Conservation (phyloP, 2,113 vertebrate genomes). For the Dolichotis patagonum region DNA sequence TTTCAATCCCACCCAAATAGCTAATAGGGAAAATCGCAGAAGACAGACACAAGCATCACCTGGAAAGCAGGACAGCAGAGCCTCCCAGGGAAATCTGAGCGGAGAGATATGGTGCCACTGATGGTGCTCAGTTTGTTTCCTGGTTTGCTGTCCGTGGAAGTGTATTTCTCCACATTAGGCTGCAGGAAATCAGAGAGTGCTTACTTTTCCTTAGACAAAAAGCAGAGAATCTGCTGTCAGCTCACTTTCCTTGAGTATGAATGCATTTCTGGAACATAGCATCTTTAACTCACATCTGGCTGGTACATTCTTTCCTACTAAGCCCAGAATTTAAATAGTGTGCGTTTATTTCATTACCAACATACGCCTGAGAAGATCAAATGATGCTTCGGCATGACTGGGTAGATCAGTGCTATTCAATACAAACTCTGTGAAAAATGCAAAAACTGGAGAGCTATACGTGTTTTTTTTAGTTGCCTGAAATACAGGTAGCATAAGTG, state of each 20-base stretch:
- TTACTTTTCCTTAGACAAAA: neutral
- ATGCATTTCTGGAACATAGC: neutral
- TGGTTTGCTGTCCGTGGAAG: neutral
- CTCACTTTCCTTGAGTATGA: neutral
- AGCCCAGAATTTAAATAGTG: conserved; percentile 37
- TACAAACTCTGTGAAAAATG: neutral
- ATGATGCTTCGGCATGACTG: neutral
- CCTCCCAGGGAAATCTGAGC: neutral
- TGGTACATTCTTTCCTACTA: conserved; percentile 20
- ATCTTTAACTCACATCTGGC: conserved; percentile 18
- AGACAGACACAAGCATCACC: neutral
- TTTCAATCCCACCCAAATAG: neutral
- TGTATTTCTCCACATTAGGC: neutral
- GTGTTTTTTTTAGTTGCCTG: neutral
- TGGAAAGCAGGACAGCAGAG: neutral
- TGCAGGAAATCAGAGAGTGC: neutral
- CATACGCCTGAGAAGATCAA: conserved; percentile 12
- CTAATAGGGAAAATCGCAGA: neutral
- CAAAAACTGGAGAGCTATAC: neutral
- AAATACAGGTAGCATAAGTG: neutral
- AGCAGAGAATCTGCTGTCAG: neutral
- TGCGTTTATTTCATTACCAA: neutral
- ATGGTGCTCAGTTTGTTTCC: neutral
- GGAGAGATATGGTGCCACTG: neutral
- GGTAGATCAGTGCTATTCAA: neutral